These are phyloP conservation scores for Pseudorasbora parva DNA, from an alignment of 2,113 vertebrate species.

Conservation along the genomic window DNA sequence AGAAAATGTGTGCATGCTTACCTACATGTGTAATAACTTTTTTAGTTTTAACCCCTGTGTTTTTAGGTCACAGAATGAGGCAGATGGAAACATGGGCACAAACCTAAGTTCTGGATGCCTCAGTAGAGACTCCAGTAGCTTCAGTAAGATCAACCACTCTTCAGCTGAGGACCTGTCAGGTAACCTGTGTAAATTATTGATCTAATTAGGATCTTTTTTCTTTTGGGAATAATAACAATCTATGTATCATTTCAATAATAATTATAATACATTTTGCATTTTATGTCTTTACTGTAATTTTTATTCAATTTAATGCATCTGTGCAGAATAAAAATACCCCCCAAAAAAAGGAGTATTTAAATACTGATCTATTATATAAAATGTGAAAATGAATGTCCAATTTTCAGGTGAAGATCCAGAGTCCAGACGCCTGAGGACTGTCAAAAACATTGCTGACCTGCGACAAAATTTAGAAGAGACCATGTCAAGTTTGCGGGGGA, in stretches of 20 bases:
- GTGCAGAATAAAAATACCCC: neutral
- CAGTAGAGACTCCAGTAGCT: slow-evolving; percentile 80
- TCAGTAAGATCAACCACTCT: slow-evolving; percentile 85
- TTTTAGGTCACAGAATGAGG: slow-evolving; percentile 91
- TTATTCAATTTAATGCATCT: neutral
- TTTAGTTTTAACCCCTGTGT: slow-evolving; percentile 51
- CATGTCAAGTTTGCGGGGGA: slow-evolving; percentile 94
- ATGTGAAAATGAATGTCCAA: neutral
- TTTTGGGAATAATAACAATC: neutral
- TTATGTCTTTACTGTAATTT: neutral
- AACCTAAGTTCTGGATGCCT: slow-evolving; percentile 79
- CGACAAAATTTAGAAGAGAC: slow-evolving; percentile 96
- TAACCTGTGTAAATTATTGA: slow-evolving; percentile 52
- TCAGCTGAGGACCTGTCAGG: slow-evolving; percentile 89
- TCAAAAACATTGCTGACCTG: slow-evolving; percentile 95
- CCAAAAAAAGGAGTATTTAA: neutral
- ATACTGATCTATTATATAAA: neutral
- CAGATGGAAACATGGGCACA: slow-evolving; percentile 80
- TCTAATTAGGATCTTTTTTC: neutral
- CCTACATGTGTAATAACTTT: slow-evolving; percentile 46
- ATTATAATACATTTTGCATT: neutral
- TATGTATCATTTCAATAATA: neutral
- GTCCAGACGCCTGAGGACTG: slow-evolving; percentile 86
- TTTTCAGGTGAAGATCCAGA: slow-evolving; percentile 88
- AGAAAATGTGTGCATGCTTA: neutral